Conservation (phyloP, 2,888 invertebrate species). For the Heliconius cydno region DNA sequence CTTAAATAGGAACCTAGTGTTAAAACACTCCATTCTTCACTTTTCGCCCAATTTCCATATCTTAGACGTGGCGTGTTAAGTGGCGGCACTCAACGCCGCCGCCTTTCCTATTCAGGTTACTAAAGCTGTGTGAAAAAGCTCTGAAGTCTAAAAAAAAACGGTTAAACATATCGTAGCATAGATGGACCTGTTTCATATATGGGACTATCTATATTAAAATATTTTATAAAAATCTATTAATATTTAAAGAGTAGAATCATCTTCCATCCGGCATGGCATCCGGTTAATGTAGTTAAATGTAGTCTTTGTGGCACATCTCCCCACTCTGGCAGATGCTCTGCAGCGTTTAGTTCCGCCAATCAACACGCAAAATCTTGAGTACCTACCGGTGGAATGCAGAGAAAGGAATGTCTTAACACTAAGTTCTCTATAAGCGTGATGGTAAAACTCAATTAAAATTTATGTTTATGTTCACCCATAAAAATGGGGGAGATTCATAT, state of each 20-base stretch:
- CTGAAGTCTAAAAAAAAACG: neutral
- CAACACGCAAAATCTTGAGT: no score
- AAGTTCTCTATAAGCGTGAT: neutral
- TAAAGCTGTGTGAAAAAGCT: neutral
- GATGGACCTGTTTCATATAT: neutral
- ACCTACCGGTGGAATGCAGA: no score
- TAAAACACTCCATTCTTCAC: no score
- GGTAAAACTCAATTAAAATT: neutral
- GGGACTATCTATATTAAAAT: conserved; percentile 21
- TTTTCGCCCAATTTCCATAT: no score
- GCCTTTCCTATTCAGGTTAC: no score
- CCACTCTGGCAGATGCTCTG: neutral
- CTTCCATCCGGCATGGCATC: conserved; percentile 30
- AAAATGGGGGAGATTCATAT: neutral
- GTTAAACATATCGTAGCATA: neutral
- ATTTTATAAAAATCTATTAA: conserved; percentile 26
- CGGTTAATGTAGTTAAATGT: conserved; percentile 3
- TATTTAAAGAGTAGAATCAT: conserved; percentile 35
- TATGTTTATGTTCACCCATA: neutral
- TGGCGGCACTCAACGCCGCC: no score
- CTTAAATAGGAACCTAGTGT: neutral
- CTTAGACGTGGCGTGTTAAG: no score
- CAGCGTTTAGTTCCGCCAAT: neutral
- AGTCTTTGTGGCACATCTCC: neutral
- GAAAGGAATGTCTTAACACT: neutral